Conservation (phyloP, 2,888 invertebrate genomes). For the Tetranychus truncatus region DNA sequence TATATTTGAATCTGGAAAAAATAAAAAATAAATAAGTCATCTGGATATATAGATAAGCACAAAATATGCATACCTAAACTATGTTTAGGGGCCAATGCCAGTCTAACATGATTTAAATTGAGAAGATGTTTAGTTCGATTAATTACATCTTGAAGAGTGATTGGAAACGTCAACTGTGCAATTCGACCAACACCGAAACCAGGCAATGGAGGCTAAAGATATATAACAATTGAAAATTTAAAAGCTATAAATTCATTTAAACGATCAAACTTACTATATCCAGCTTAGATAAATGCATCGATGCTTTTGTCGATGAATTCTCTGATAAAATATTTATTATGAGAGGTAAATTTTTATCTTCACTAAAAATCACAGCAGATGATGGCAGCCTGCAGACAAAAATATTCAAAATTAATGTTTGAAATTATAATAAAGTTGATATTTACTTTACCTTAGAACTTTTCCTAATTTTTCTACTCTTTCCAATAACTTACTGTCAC, state of each 20-base stretch:
- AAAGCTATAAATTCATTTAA: not conserved
- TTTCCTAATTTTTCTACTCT: not conserved
- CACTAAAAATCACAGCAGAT: constrained; percentile 13
- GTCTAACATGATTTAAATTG: constrained; percentile 47
- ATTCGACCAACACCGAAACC: constrained; percentile 43
- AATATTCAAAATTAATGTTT: not conserved
- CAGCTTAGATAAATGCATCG: constrained; percentile 15
- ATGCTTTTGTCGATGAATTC: constrained; percentile 15
- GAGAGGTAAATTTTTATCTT: constrained; percentile 16
- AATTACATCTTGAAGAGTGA: constrained; percentile 45
- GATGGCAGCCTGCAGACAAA: not conserved
- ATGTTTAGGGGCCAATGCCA: constrained; percentile 43
- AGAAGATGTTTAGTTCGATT: constrained; percentile 49
- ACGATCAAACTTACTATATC: not conserved
- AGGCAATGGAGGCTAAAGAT: constrained; percentile 18
- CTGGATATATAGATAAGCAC: not conserved
- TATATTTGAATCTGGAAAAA: constrained; percentile 26
- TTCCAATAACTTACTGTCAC: not conserved
- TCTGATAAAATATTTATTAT: constrained; percentile 18
- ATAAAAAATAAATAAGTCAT: not conserved
- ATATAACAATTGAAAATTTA: constrained; percentile 14
- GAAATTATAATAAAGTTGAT: constrained; percentile 23
- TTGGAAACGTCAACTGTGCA: constrained; percentile 37
- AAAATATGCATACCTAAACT: constrained; percentile 31
- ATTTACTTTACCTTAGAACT: constrained; percentile 27